phyloP scores from a whole-genome alignment of 2,888 invertebrate species.

The Idaea straminata region DNA sequence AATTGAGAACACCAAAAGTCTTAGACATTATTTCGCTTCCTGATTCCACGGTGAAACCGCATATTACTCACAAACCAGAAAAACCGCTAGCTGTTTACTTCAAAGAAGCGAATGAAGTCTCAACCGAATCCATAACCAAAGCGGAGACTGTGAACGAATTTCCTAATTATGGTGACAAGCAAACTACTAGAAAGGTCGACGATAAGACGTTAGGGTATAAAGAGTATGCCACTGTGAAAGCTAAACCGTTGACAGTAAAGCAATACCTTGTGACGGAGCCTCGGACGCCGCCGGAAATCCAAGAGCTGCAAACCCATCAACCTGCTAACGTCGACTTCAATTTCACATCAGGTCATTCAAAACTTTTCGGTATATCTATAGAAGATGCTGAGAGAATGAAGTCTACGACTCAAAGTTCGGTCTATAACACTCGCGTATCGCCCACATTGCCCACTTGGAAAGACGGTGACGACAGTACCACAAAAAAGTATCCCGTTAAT shows the following conservation, averaged over 20 bases:
- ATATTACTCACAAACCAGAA: slow-evolving; percentile 71
- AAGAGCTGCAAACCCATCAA: slow-evolving; percentile 44
- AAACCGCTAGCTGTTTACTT: slow-evolving; percentile 68
- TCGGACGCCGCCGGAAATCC: slow-evolving; percentile 41
- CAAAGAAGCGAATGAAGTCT: slow-evolving; percentile 49
- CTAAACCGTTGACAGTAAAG: slow-evolving; percentile 24
- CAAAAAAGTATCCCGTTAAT: slow-evolving; percentile 67
- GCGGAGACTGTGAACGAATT: slow-evolving; percentile 59
- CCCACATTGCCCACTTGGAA: slow-evolving; percentile 82
- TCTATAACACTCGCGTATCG: slow-evolving; percentile 79
- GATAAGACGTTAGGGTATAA: slow-evolving; percentile 37
- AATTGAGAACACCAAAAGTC: slow-evolving; percentile 54
- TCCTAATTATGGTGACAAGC: slow-evolving; percentile 47
- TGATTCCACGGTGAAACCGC: slow-evolving; percentile 67
- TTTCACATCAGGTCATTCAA: slow-evolving; percentile 83
- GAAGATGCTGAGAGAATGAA: slow-evolving; percentile 80
- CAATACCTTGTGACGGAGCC: slow-evolving; percentile 29
- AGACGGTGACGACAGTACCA: slow-evolving; percentile 62
- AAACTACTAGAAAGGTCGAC: slow-evolving; percentile 36
- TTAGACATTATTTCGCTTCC: slow-evolving; percentile 41
- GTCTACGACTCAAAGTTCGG: slow-evolving; percentile 72
- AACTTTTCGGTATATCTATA: slow-evolving; percentile 81
- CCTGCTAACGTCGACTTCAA: slow-evolving; percentile 41
- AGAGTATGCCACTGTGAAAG: slow-evolving; percentile 29
- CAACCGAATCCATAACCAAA: slow-evolving; percentile 49